phyloP scores from a whole-genome alignment of 2,888 invertebrate species.

The Drosophila helvetica region DNA sequence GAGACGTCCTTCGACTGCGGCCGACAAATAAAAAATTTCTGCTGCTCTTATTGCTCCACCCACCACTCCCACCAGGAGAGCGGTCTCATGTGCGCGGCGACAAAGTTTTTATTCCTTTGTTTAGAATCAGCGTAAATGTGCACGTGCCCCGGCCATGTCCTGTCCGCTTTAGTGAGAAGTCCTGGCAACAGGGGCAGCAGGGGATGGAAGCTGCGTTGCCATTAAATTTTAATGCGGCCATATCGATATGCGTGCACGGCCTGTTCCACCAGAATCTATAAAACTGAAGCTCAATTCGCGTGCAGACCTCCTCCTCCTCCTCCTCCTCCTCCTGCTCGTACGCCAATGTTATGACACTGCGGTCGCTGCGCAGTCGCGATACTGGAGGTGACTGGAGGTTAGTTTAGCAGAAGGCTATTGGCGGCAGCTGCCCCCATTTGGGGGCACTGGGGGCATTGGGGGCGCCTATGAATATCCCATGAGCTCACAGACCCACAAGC shows the following conservation, averaged over 20 bases:
- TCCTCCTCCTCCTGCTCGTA: neutral
- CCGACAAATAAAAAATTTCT: slow-evolving; percentile 50
- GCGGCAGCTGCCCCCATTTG: neutral
- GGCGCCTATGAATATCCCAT: slow-evolving; percentile 65
- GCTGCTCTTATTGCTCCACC: neutral
- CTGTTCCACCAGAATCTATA: slow-evolving; percentile 38
- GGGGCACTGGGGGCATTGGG: neutral
- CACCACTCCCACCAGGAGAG: neutral
- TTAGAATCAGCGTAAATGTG: slow-evolving; percentile 81
- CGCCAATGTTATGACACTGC: slow-evolving; percentile 2
- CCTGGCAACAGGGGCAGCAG: neutral
- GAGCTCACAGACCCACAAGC: slow-evolving; percentile 53
- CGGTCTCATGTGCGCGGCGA: slow-evolving; percentile 79
- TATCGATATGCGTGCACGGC: slow-evolving; percentile 59
- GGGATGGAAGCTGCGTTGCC: slow-evolving; percentile 41
- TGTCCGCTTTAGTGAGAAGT: slow-evolving; percentile 61
- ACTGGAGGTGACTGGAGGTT: slow-evolving; percentile 22
- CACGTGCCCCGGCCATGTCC: slow-evolving; percentile 70
- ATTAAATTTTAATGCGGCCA: slow-evolving; percentile 82
- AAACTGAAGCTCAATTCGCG: slow-evolving; percentile 24
- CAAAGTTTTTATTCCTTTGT: slow-evolving; percentile 82
- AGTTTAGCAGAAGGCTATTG: slow-evolving; percentile 10
- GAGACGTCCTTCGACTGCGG: slow-evolving; percentile 30
- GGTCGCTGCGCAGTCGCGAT: slow-evolving; percentile 40
- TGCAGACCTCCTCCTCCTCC: slow-evolving; percentile 3